These are phyloP conservation scores for Drosophila varians DNA, from an alignment of 1,140 invertebrate species.

Conservation along the genomic window DNA sequence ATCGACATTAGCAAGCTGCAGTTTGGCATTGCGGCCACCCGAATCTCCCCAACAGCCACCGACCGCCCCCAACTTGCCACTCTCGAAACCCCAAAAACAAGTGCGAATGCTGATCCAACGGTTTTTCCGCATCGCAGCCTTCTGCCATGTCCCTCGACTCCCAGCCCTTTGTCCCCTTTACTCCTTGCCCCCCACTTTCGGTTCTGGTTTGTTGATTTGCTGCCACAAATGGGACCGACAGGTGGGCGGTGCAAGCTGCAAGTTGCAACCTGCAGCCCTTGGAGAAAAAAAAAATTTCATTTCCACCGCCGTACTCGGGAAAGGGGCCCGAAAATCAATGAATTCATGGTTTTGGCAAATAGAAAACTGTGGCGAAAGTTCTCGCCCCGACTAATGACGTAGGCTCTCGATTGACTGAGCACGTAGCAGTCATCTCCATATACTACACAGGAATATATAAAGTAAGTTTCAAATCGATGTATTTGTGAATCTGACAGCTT, in stretches of 20 bases:
- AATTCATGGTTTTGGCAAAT: conserved; percentile 40
- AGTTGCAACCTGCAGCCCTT: not conserved
- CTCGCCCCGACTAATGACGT: conserved; percentile 27
- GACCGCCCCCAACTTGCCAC: not conserved
- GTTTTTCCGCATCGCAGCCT: conserved; percentile 36
- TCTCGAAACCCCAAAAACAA: conserved; percentile 3
- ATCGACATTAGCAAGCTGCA: conserved; percentile 40
- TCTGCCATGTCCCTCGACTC: conserved; percentile 5
- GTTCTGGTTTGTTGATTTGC: conserved; percentile 43
- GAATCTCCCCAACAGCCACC: not conserved
- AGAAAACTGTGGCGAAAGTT: conserved; percentile 26
- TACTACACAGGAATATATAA: not conserved
- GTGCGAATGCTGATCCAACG: conserved; percentile 44
- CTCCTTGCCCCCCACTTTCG: not conserved
- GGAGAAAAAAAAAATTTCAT: conserved; percentile 34
- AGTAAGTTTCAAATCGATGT: not conserved
- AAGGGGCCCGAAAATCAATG: conserved; percentile 43
- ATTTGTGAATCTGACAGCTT: not conserved
- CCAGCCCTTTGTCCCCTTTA: not conserved
- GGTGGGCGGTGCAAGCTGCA: conserved; percentile 15
- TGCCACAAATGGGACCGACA: conserved; percentile 31
- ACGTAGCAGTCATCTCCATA: not conserved
- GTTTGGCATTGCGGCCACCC: conserved; percentile 18
- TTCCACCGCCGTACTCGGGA: not conserved
- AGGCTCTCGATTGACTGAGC: not conserved